phyloP scores from a whole-genome alignment of 2,113 vertebrate species.

The Actinemys pallida region DNA sequence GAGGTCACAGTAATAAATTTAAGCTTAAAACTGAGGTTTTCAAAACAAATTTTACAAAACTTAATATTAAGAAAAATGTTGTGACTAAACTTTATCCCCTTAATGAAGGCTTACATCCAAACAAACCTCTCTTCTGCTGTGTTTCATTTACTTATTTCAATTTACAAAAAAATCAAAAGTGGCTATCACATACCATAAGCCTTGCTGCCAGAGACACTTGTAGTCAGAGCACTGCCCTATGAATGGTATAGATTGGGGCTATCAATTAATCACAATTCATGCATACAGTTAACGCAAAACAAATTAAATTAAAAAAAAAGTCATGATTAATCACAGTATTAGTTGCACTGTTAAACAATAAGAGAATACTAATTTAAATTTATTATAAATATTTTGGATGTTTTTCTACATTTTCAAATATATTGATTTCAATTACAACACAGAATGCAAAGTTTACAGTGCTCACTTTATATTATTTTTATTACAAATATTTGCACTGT shows the following conservation, averaged over 20 bases:
- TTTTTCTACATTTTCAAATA: no score
- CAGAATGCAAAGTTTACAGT: no score
- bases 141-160: neutral
- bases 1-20: neutral
- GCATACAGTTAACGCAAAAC: no score
- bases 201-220: neutral
- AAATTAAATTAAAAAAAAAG: no score
- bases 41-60: neutral
- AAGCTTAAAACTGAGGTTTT: neutral
- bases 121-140: neutral
- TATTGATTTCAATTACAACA: no score
- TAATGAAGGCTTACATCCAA: neutral
- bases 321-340: no score
- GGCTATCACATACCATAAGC: neutral
- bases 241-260: neutral
- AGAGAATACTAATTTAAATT: no score
- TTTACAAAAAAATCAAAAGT: neutral
- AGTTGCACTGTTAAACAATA: no score
- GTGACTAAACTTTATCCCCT: neutral
- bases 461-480: no score
- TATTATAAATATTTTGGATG: no score
- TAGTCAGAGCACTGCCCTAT: neutral
- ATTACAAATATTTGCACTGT: no score
- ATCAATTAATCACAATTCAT: no score
- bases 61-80: neutral